phyloP scores from a whole-genome alignment of 2,797 vertebrate genomes.

The Fundulus diaphanus region DNA sequence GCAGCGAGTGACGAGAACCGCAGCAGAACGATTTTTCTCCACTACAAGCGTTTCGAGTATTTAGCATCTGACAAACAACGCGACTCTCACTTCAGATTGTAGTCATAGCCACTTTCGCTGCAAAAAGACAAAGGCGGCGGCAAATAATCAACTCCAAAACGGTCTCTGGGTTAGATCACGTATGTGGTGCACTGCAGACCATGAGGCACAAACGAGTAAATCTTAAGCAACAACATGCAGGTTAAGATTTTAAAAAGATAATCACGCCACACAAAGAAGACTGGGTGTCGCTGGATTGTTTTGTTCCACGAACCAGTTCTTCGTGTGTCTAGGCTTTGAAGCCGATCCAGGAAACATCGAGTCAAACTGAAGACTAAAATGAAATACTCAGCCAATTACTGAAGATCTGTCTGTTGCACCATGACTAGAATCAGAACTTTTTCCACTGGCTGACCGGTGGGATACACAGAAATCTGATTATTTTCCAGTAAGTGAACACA shows the following conservation, averaged over 20 bases:
- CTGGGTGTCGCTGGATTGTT: background rate
- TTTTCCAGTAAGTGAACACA: no score
- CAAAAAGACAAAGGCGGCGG: background rate
- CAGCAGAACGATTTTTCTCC: slow-evolving; percentile 10
- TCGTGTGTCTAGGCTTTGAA: background rate
- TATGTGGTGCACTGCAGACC: background rate
- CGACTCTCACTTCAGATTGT: slow-evolving; percentile 21
- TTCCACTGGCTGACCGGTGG: no score
- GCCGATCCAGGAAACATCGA: no score
- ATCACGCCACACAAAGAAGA: background rate
- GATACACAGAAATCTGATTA: no score
- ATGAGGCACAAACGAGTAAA: background rate
- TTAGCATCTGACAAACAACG: slow-evolving; percentile 19
- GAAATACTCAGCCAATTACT: no score
- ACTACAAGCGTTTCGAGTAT: slow-evolving; percentile 19
- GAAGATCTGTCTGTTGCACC: no score
- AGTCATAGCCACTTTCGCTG: background rate
- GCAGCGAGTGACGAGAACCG: slow-evolving; percentile 15
- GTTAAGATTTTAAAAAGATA: background rate
- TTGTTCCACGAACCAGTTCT: background rate
- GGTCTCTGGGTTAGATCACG: background rate
- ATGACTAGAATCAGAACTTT: no score
- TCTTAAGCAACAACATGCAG: background rate
- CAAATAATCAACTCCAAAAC: background rate
- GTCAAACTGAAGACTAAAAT: background rate